Percentiles rank a stretch among this genome's conserved stretches.
Conservation (phyloP, 2,888 invertebrate species). For the Drosophila peninsularis region DNA sequence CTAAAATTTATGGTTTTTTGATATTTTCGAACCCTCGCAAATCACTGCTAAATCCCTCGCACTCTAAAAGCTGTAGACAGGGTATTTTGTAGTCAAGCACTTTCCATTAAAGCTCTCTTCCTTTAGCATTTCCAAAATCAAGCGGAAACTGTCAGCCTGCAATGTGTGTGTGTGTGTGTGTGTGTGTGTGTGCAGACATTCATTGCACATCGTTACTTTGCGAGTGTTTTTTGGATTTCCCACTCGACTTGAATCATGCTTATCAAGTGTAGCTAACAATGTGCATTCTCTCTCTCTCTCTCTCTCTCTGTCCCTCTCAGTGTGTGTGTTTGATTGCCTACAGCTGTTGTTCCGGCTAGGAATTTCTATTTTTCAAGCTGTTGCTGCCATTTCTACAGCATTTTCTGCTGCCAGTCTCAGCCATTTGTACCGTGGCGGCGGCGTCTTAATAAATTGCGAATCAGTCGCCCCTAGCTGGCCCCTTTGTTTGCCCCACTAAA, state of each 20-base stretch:
- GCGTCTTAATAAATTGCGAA: conserved; percentile 8
- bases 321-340: conserved; percentile 44
- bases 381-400: conserved; percentile 3
- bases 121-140: neutral
- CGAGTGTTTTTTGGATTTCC: conserved; percentile 35
- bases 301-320: conserved; percentile 1
- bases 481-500: neutral
- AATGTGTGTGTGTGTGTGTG: conserved; percentile 11
- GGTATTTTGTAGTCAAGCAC: neutral
- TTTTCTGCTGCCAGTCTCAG: conserved; percentile 1
- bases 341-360: conserved; percentile 44
- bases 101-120: neutral
- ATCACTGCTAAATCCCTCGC: too few relatives aligned
- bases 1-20: neutral
- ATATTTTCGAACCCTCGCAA: neutral
- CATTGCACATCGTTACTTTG: conserved; percentile 32
- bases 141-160: conserved; percentile 48
- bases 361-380: conserved; percentile 24
- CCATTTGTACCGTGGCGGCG: neutral
- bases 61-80: neutral
- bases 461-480: conserved; percentile 1
- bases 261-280: conserved; percentile 48
- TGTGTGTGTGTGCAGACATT: conserved; percentile 32
- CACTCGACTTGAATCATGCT: conserved; percentile 42
- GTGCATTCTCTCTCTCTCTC: neutral